Base-by-base conservation (phyloP, 2,888 invertebrate genomes). In the Eupithecia exiguata region DNA sequence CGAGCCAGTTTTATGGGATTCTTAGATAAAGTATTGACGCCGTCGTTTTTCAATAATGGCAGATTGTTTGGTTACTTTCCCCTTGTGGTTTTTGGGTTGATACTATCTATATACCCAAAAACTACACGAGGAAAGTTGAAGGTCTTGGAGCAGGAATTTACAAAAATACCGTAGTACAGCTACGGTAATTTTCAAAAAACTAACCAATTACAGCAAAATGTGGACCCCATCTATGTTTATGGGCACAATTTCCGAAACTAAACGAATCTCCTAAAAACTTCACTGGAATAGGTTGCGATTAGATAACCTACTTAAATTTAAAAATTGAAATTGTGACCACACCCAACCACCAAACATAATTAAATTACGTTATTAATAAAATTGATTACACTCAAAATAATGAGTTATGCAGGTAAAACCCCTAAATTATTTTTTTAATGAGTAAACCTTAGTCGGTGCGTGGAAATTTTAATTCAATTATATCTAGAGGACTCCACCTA, bases 1-100 rank as follows among this genome's bases (percentile, higher is more conserved):
- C 84, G 84, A 77, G 82, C 83, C 77, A 87, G 86, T 88, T 88
- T 88, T 88, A 88, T 88, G 86, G 85, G 83, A 79, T 78, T 80
- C 80, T 80, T 79, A 86, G 85, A 86, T 85, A 85, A 83, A 86
- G 80, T 83, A 78, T 77, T 70, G 74, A 71, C 79, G 74, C 76
- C 73, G 79, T 79, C 79, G 80, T 80, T 80, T 80, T 80, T 80
- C 80, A 80, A 80, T 80, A 79, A 77, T 79, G 79, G 80, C 79
- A 80, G 77, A 81, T 81, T 81, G 81, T 80, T 77, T 80, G 78
- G 73, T 79, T 75, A 75, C 75, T 78, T 79, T 75, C 74, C 81
- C 77, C 80, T 79, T 77, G 80, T 74, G 82, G 80, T 77, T 79
- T 79, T 77, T 69, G 69, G 74, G 77, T 78, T 80, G 80, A 78